Evolutionary conservation across 2,797 vertebrate genomes (phyloP).

Genomic region (Notamacropus eugenii): DNA sequence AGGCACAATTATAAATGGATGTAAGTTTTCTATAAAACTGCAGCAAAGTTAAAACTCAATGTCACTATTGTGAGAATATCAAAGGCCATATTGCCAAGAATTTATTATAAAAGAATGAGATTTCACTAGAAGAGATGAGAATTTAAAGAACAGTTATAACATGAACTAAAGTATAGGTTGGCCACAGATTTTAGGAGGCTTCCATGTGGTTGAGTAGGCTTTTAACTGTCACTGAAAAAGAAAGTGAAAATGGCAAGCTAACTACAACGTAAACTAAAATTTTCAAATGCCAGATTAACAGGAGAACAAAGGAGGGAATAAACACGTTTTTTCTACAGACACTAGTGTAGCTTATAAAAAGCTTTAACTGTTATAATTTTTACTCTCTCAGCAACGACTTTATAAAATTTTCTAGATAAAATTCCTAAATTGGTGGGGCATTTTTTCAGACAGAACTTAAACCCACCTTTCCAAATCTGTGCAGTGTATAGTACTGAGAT

Average conservation of each 20-base stretch:
- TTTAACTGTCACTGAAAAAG: conserved; percentile 73
- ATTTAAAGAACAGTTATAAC: conserved; percentile 36
- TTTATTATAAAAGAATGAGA: conserved; percentile 1
- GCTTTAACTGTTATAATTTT: neutral
- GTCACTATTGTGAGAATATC: conserved; percentile 70
- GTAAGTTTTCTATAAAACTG: conserved; percentile 78
- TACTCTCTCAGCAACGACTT: conserved; percentile 39
- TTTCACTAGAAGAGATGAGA: conserved; percentile 20
- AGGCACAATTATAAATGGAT: conserved; percentile 80
- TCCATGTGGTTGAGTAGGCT: conserved; percentile 67
- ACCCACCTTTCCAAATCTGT: conserved; percentile 51
- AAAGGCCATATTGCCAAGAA: conserved; percentile 65
- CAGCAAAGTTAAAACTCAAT: conserved; percentile 79
- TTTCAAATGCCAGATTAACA: conserved; percentile 47
- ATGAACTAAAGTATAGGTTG: conserved; percentile 70
- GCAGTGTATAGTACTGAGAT: conserved; percentile 24
- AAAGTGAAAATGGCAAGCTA: conserved; percentile 67
- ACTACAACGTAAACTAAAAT: conserved; percentile 74
- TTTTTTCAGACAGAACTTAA: conserved; percentile 49
- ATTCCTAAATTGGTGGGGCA: conserved; percentile 44
- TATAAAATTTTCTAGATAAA: conserved; percentile 46
- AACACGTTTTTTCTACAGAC: neutral
- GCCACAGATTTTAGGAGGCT: conserved; percentile 74
- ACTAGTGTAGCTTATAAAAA: conserved; percentile 50
- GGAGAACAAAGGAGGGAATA: conserved; percentile 42